Percentiles rank a stretch among this genome's conserved stretches.
These are phyloP conservation scores for Aphaenogaster rudis DNA, from an alignment of 1,140 invertebrate genomes.

Conservation along the genomic window DNA sequence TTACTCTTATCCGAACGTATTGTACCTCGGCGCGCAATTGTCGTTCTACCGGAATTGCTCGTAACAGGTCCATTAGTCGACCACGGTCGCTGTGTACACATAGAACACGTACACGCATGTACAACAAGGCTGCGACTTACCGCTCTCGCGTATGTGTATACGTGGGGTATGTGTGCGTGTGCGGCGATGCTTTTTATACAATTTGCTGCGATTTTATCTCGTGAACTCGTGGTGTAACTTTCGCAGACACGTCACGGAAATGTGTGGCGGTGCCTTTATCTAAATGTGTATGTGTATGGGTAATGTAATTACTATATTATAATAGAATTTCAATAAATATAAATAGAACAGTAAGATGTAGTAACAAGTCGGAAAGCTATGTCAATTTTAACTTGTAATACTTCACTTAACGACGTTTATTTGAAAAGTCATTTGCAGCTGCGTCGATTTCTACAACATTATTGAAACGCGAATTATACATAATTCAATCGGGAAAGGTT, in stretches of 20 bases:
- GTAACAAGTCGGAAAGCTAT: neutral
- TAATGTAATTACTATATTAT: neutral
- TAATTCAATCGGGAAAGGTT: neutral
- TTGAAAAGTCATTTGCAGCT: neutral
- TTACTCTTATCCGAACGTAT: slow-evolving; percentile 70
- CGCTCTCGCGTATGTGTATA: neutral
- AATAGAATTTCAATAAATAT: neutral
- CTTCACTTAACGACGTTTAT: neutral
- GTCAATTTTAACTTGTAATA: neutral
- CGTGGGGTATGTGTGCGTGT: neutral
- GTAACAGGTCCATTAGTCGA: slow-evolving; percentile 74
- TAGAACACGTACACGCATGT: neutral
- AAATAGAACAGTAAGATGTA: neutral
- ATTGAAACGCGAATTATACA: slow-evolving; percentile 1
- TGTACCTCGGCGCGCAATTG: slow-evolving; percentile 63
- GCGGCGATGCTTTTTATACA: slow-evolving; percentile 34
- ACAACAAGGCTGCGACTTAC: slow-evolving; percentile 39
- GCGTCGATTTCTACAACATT: neutral
- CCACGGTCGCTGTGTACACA: slow-evolving; percentile 38
- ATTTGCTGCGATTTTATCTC: slow-evolving; percentile 46
- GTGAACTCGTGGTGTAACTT: slow-evolving; percentile 1
- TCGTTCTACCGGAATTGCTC: slow-evolving; percentile 73
- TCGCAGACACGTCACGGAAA: neutral
- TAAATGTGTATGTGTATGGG: neutral
- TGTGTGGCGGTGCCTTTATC: neutral